A percentile compares a stretch with the other conserved stretches of the same genome.
phyloP scores from a whole-genome alignment of 2,888 invertebrate species.

The Blastobasis adustella region DNA sequence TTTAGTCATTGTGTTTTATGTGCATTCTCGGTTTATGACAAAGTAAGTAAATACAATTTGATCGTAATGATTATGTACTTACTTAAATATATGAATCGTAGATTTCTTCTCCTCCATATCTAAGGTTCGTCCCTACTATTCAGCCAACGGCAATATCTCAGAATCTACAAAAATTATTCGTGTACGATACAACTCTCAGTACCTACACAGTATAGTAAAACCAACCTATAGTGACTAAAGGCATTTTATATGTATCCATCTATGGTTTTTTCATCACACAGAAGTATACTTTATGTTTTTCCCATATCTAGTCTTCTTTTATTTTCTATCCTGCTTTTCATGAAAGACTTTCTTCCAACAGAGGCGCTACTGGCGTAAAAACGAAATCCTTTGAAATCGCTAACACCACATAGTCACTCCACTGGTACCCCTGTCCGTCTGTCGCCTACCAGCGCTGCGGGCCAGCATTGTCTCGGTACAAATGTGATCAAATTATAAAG shows the following conservation, averaged over 20 bases:
- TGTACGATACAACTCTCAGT: too few species aligned
- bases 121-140: background rate
- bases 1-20: too few species aligned
- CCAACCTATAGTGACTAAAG: too few species aligned
- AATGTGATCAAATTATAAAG: conserved; percentile 75
- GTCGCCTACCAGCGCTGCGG: conserved; percentile 56
- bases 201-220: too few species aligned
- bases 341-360: background rate
- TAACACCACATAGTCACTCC: conserved; percentile 20
- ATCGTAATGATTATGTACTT: background rate
- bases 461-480: conserved; percentile 69
- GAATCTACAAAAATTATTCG: too few species aligned
- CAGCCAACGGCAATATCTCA: too few species aligned
- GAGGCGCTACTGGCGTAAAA: background rate
- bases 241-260: too few species aligned
- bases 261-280: too few species aligned
- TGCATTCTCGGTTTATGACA: too few species aligned
- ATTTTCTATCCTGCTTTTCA: background rate
- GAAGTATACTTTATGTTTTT: too few species aligned
- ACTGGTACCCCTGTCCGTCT: conserved; percentile 30
- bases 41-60: background rate
- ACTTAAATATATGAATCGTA: background rate
- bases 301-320: background rate
- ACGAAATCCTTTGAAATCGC: background rate
- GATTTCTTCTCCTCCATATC: background rate